Base-by-base conservation (phyloP, 2,888 invertebrate genomes). In the Amiota communis region DNA sequence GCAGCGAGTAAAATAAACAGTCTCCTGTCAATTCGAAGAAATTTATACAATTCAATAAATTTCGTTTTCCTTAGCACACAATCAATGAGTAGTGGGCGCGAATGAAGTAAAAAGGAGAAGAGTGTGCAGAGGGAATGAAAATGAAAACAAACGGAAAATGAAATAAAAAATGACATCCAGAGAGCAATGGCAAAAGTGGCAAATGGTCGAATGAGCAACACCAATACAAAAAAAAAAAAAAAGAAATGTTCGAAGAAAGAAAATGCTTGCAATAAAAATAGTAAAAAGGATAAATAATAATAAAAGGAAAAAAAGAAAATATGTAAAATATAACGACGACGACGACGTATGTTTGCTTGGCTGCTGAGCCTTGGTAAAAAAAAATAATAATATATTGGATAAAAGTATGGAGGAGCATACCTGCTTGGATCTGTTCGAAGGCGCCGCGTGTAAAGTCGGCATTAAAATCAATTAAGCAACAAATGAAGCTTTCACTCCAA, bases 11-110 rank as follows among this genome's bases (percentile, higher is more conserved):
- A 78, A 81, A 84, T 83, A 85, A 83, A 83, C 83, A 85, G 77
- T 79, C 76, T 36, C 77, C 77, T 82, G 85, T 84, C 82, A 80
- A 77, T 81, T 80, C 78, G 77, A 78, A 81, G 78, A 84, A 85
- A 85, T 86, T 85, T 85, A 83, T 85, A 84, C 85, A 85, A 85
- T 85, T 85, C 86, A 85, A 86, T 85, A 86, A 85, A 86, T 86
- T 85, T 78, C 76, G 79, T 76, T 76, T 75, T 75, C 73, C 74
- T 73, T 47, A 36, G 36, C 36, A 36, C 36, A 36, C 36, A 36
- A 36, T 36, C 36, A 36, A 36, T 36, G 36, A 36, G 36, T 36
- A 36, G 36, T 36, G 36, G 36, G 36, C 36, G 3, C 23, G 15
- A 69, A 56, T 69, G 69, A 56, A 51, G 53, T 8, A 68, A 15